Evolutionary conservation across 2,113 vertebrate species (phyloP).

Genomic region (Bubalus kerabau): DNA sequence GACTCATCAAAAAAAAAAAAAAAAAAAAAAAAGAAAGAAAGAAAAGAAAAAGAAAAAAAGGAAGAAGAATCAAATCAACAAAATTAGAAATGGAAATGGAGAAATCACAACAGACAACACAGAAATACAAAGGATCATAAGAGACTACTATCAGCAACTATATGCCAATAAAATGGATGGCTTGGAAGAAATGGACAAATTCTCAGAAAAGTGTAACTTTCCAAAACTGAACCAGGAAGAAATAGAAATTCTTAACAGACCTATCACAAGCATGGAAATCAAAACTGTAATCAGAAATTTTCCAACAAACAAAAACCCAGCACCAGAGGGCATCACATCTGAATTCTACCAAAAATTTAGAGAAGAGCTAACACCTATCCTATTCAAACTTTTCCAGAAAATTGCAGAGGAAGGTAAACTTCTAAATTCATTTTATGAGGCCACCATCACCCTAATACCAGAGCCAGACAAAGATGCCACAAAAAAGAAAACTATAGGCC

Average conservation of each 20-base stretch:
- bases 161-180: background rate
- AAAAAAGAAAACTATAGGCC: background rate
- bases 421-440: background rate
- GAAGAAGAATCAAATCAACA: background rate
- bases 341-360: background rate
- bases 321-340: accelerated
- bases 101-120: background rate
- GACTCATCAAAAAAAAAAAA: background rate
- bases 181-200: background rate
- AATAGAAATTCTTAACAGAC: background rate
- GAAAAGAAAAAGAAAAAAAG: background rate
- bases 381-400: background rate
- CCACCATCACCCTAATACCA: background rate
- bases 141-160: background rate
- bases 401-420: background rate
- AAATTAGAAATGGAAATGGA: background rate
- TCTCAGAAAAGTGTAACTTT: background rate
- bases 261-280: background rate
- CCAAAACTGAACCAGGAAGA: background rate
- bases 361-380: background rate
- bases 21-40: too few species aligned
- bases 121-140: background rate
- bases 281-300: background rate
- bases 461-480: background rate
- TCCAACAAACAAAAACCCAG: background rate